Base-by-base conservation (phyloP, 2,888 invertebrate genomes). In the Hanleya hanleyi region DNA sequence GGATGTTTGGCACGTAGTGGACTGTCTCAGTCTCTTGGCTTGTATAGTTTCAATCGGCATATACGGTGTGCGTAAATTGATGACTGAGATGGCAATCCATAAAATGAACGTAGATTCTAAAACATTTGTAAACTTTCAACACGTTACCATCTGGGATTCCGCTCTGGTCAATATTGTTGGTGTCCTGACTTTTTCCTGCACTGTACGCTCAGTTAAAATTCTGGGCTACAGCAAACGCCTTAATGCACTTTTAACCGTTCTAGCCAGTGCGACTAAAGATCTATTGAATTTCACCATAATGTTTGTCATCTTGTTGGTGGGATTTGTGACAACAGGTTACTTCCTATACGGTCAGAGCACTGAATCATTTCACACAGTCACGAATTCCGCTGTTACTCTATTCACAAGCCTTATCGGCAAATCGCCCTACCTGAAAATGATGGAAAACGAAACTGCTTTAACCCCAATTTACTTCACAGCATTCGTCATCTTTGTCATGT, bases 231-330 rank as follows among this genome's bases (percentile, higher is more conserved):
- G 57, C 57, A 22, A 26, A 26, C 22, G 57, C 15, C 22, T 57
- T 22, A 26, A 29, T 26, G 57, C 57, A 4, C 22, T 57, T 15
- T 15, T 57, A 26, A 29, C 22, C 22, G 32, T 57, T 32, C 32
- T 57, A 3, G 2, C 5, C 1, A 29, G 22, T 18, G 57, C 57
- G 22, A 22, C 12, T 29, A 79, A 81, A 37, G 89, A 89, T 22
- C 83, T 91, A 67, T 84, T 88, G 1, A 88, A 89, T 15, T 91
- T 91, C 76, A 82, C 84, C 22, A 73, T 90, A 5, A 87, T 89
- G 18, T 90, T 91, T 76, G 72, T 88, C 26, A 71, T 89, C 7
- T 80, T 87, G 67, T 74, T 86, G 36, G 57, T 84, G 51, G 88
- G 90, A 0, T 86, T 83, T 74, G 85, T 85, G 0, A 77, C 79